phyloP scores from a whole-genome alignment of 2,113 vertebrate genomes.

The Mustela nigripes region DNA sequence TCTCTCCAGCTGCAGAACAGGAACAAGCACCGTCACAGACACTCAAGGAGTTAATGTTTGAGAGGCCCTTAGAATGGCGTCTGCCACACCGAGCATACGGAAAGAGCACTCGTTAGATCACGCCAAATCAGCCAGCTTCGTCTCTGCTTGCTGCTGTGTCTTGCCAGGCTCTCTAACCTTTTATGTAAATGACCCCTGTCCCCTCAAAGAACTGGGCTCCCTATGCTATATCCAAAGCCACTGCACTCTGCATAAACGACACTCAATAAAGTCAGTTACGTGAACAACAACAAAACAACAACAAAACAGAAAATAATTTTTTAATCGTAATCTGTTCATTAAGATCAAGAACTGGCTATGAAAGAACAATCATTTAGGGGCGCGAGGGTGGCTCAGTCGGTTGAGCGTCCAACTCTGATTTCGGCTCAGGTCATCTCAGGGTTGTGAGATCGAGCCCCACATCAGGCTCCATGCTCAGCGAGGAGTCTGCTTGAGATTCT shows the following conservation, averaged over 20 bases:
- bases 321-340: background rate
- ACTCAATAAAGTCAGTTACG: background rate
- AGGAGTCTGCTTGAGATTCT: background rate
- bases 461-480: background rate
- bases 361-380: background rate
- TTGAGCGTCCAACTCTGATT: background rate
- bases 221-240: background rate
- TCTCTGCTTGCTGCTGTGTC: background rate
- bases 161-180: background rate
- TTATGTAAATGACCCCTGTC: background rate
- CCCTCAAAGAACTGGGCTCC: too few relatives aligned
- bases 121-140: background rate
- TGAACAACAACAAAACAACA: background rate
- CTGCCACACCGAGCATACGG: background rate
- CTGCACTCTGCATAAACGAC: too few relatives aligned
- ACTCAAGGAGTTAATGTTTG: conserved; percentile 25
- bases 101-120: background rate
- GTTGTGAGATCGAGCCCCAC: background rate
- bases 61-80: background rate
- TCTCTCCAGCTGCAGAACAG: background rate
- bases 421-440: background rate
- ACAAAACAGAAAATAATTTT: background rate
- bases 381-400: background rate
- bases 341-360: conserved; percentile 9
- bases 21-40: background rate